Evolutionary conservation across 2,113 vertebrate genomes (phyloP).

Genomic region (Tursiops truncatus): DNA sequence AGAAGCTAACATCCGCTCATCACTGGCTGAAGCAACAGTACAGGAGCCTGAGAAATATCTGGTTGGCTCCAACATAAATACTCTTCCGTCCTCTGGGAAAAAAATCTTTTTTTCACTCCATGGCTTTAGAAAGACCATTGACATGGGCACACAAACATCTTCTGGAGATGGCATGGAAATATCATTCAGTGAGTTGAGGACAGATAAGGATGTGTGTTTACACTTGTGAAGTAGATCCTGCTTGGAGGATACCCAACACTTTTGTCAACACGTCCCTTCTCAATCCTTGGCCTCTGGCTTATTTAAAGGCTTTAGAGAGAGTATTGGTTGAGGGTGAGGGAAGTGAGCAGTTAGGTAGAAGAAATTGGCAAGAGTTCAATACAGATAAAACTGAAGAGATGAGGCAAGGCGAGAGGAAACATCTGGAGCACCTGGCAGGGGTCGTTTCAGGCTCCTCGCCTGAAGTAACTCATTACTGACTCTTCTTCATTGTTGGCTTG

Average conservation of each 20-base stretch:
- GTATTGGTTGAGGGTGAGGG: not conserved
- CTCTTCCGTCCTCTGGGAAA: slow-evolving; percentile 36
- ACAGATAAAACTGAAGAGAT: slow-evolving; percentile 53
- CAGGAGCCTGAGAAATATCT: not conserved
- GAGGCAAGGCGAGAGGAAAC: slow-evolving; percentile 70
- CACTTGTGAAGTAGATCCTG: slow-evolving; percentile 3
- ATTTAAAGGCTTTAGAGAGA: not conserved
- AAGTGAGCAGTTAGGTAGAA: not conserved
- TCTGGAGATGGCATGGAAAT: slow-evolving; percentile 46
- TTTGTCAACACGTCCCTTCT: slow-evolving; percentile 45
- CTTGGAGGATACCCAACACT: not conserved
- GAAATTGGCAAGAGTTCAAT: slow-evolving; percentile 42
- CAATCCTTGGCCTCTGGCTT: not conserved
- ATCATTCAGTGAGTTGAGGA: not conserved
- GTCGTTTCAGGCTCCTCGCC: not conserved
- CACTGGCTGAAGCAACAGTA: slow-evolving; percentile 49
- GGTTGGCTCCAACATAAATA: slow-evolving; percentile 24
- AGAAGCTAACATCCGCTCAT: slow-evolving; percentile 81
- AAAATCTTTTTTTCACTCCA: not conserved
- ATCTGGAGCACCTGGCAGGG: slow-evolving; percentile 63
- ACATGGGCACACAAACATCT: not conserved
- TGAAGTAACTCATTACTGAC: not conserved
- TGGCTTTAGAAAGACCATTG: slow-evolving; percentile 39
- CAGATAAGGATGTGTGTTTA: slow-evolving; percentile 41
- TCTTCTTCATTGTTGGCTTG: slow-evolving; percentile 33